Conservation (phyloP, 2,888 invertebrate genomes). For the Diplazon laetatorius region DNA sequence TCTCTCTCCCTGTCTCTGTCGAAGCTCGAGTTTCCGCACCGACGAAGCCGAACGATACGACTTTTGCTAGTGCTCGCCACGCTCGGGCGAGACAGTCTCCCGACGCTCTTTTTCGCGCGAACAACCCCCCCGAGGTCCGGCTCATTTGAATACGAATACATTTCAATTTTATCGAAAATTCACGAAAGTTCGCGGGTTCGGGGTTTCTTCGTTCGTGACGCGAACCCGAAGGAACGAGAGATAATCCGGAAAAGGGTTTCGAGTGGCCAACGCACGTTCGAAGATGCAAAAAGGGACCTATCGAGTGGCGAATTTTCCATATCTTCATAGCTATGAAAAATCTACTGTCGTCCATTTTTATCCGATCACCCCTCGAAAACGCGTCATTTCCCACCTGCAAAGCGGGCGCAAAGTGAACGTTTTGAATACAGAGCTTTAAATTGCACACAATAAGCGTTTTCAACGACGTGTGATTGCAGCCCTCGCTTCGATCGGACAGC, state of each 20-base stretch:
- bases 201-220: too few species aligned
- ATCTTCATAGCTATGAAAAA: conserved; percentile 7
- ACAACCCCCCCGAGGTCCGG: conserved; percentile 51
- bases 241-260: too few species aligned
- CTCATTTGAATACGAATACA: conserved; percentile 74
- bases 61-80: background rate
- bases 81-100: conserved; percentile 9
- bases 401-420: background rate
- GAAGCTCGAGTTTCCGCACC: conserved; percentile 43
- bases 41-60: background rate
- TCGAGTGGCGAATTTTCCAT: too few species aligned
- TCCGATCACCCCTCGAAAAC: too few species aligned
- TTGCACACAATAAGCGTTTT: background rate
- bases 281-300: too few species aligned
- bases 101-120: conserved; percentile 38
- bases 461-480: background rate
- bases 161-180: conserved; percentile 72
- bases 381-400: background rate
- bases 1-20: too few species aligned
- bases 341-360: too few species aligned
- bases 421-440: too few species aligned
- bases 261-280: too few species aligned
- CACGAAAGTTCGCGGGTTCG: conserved; percentile 65
- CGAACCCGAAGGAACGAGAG: too few species aligned
- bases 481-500: too few species aligned